A percentile compares a stretch with the other conserved stretches of the same genome.
Conservation (phyloP, 1,140 invertebrate species). For the Brachionus asplanchnoidis region DNA sequence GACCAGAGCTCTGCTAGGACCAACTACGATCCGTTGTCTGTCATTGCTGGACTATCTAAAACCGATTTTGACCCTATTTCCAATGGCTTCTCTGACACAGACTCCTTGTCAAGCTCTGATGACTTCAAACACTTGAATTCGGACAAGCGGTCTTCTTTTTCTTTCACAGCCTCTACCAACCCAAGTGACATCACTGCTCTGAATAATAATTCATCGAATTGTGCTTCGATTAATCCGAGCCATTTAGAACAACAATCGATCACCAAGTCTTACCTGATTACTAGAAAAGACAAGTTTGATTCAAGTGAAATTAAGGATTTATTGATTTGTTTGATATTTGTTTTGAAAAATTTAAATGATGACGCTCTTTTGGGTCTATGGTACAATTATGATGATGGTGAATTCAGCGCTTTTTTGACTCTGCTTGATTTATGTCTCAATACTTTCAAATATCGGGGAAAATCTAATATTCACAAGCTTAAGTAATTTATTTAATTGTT, state of each 20-base stretch:
- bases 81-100: conserved; percentile 37
- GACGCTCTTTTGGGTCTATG: conserved; percentile 83
- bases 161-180: background rate
- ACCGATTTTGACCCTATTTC: background rate
- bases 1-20: background rate
- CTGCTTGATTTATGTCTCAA: conserved; percentile 74
- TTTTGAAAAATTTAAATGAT: conserved; percentile 80
- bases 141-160: conserved; percentile 8
- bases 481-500: conserved; percentile 48
- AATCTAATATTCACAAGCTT: conserved; percentile 65
- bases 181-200: conserved; percentile 14
- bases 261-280: conserved; percentile 47
- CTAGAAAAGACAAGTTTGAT: conserved; percentile 70
- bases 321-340: conserved; percentile 80
- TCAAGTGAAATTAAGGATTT: conserved; percentile 75
- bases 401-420: conserved; percentile 73
- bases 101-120: conserved; percentile 47
- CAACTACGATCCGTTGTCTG: conserved; percentile 13
- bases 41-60: background rate
- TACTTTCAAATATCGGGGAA: conserved; percentile 81
- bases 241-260: background rate
- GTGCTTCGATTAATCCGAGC: background rate
- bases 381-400: conserved; percentile 71
- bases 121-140: conserved; percentile 46
- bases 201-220: conserved; percentile 32